These are phyloP conservation scores for Eristalinus sepulchralis DNA, from an alignment of 2,888 invertebrate genomes.

Conservation along the genomic window DNA sequence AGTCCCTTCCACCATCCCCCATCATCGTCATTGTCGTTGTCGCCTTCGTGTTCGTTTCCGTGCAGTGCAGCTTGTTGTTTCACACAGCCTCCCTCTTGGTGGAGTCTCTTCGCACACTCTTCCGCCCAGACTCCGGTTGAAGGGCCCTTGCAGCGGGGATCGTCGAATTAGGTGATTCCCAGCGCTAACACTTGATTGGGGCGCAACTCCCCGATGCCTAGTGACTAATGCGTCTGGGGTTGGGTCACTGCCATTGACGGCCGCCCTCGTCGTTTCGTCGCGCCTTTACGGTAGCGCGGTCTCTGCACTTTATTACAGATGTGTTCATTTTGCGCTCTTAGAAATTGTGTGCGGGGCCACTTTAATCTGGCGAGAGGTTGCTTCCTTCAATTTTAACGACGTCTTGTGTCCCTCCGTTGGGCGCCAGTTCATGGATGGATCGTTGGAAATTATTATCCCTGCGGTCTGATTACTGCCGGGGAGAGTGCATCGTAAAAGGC, in stretches of 20 bases:
- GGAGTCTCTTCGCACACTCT: constrained; percentile 24
- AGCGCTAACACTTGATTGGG: constrained; percentile 59
- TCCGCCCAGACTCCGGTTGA: constrained; percentile 57
- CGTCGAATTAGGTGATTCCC: constrained; percentile 61
- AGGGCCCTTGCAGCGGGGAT: constrained; percentile 28
- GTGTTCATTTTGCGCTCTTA: not conserved
- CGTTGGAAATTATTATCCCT: constrained; percentile 60
- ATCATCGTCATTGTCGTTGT: not conserved
- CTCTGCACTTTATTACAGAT: constrained; percentile 38
- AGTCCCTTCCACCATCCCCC: not conserved
- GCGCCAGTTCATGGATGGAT: not conserved
- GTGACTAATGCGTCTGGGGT: constrained; percentile 37
- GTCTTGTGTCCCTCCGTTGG: not conserved
- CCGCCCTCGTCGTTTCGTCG: constrained; percentile 3
- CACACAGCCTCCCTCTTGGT: constrained; percentile 7
- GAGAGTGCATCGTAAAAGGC: constrained; percentile 63
- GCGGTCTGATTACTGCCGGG: constrained; percentile 34
- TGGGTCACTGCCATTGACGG: not conserved
- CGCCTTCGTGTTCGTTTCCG: constrained; percentile 21
- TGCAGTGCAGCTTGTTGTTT: constrained; percentile 34
- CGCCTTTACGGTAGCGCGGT: constrained; percentile 24
- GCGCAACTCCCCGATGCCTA: constrained; percentile 30
- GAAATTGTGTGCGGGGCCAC: not conserved
- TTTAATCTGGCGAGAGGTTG: constrained; percentile 16
- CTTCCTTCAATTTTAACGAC: constrained; percentile 35